phyloP scores from a whole-genome alignment of 1,140 invertebrate species.

The Anthonomus grandis region DNA sequence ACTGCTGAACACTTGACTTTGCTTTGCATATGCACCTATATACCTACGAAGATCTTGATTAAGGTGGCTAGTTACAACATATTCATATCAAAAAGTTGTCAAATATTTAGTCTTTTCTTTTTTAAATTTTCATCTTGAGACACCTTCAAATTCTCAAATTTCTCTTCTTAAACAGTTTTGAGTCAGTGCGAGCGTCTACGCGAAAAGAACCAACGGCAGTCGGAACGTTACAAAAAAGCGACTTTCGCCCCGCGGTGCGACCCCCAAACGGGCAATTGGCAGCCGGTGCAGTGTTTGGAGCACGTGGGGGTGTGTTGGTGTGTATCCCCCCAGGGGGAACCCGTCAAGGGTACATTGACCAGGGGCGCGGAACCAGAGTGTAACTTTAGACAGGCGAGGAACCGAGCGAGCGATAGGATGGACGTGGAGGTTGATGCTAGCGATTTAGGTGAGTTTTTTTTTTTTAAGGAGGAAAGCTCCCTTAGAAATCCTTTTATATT shows the following conservation, averaged over 20 bases:
- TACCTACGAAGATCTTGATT: too few species aligned
- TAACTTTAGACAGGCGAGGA: conserved; percentile 71
- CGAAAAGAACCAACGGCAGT: conserved; percentile 70
- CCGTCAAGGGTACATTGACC: conserved; percentile 72
- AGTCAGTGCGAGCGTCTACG: conserved; percentile 76
- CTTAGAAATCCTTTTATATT: neutral
- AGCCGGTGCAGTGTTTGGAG: conserved; percentile 75
- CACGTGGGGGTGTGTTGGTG: conserved; percentile 83
- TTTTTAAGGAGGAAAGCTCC: too few species aligned
- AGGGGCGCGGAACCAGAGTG: conserved; percentile 68
- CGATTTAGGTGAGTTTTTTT: conserved; percentile 40
- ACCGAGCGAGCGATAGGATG: conserved; percentile 47
- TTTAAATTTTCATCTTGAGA: too few species aligned
- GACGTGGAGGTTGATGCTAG: conserved; percentile 44
- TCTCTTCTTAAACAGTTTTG: conserved; percentile 52
- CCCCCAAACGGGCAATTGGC: conserved; percentile 69
- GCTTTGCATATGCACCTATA: too few species aligned
- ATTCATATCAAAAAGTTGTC: too few species aligned
- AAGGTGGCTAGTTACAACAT: too few species aligned
- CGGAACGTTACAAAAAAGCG: conserved; percentile 65
- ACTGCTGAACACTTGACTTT: too few species aligned
- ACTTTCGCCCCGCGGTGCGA: conserved; percentile 73
- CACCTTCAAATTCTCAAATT: too few species aligned
- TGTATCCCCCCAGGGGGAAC: conserved; percentile 73
- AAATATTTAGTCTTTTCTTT: too few species aligned